These are phyloP conservation scores for Porites australiensis DNA, from an alignment of 64 coral and sea anemone genomes.

Conservation along the genomic window DNA sequence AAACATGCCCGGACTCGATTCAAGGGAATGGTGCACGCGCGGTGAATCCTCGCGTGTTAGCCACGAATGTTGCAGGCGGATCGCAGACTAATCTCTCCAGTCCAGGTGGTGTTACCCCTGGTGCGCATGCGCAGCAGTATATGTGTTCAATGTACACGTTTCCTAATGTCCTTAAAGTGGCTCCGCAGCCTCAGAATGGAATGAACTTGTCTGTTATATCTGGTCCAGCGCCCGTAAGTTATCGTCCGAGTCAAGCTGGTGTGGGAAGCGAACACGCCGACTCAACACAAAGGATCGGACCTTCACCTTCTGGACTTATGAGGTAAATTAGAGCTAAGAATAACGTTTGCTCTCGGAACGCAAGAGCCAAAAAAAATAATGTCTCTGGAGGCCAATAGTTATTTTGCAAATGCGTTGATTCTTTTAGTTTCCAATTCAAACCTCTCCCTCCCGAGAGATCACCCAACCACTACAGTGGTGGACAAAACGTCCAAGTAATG, in stretches of 20 bases:
- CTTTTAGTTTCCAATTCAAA: no score
- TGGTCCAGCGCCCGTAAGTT: conserved; percentile 86
- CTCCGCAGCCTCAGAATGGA: conserved; percentile 70
- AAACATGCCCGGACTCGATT: conserved; percentile 37
- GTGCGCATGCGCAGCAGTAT: conserved; percentile 75
- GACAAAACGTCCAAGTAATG: no score
- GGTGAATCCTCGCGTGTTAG: conserved; percentile 62
- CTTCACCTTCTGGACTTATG: neutral
- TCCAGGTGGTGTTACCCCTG: conserved; percentile 54
- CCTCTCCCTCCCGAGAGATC: no score
- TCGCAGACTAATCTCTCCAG: conserved; percentile 81
- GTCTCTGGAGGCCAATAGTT: no score
- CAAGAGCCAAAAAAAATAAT: neutral
- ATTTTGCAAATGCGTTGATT: no score
- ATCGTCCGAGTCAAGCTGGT: conserved; percentile 38
- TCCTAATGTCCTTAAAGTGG: conserved; percentile 78
- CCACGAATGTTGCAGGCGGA: conserved; percentile 8
- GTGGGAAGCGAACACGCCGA: neutral
- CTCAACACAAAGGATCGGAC: neutral
- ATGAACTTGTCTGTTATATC: conserved; percentile 95
- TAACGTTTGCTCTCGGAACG: no score
- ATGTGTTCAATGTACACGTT: conserved; percentile 86
- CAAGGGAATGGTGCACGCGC: conserved; percentile 39
- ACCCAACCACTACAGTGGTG: no score
- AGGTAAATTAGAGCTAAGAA: neutral